Evolutionary conservation across 2,113 vertebrate genomes (phyloP).

Genomic region (Athene noctua): DNA sequence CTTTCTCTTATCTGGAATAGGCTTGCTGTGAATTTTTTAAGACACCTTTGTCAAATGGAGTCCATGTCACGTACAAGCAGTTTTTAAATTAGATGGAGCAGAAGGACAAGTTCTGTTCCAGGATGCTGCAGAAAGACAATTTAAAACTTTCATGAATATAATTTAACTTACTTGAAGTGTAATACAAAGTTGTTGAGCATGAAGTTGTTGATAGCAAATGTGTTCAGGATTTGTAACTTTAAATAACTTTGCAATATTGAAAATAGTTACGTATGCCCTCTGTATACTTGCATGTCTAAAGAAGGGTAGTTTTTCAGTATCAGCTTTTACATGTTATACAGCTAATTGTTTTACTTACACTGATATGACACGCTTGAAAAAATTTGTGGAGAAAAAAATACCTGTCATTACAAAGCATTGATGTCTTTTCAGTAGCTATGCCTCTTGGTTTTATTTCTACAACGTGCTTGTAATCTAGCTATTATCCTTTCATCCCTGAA

Average conservation of each 20-base stretch:
- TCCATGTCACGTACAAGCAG: neutral
- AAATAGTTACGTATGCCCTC: neutral
- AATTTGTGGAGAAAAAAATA: neutral
- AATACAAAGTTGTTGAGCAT: neutral
- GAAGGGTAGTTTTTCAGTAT: neutral
- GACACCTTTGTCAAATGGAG: neutral
- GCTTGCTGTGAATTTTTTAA: constrained; percentile 32
- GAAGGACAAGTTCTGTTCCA: neutral
- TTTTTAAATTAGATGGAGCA: neutral
- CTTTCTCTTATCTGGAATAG: neutral
- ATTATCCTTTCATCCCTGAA: neutral
- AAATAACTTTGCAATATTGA: neutral
- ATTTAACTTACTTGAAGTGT: neutral
- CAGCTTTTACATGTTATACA: neutral
- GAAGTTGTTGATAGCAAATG: neutral
- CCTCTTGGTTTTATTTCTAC: neutral
- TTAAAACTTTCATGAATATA: neutral
- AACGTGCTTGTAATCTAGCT: neutral
- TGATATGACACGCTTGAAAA: neutral
- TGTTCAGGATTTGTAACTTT: neutral
- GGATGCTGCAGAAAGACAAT: neutral
- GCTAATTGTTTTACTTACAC: neutral
- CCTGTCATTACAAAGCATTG: neutral
- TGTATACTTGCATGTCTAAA: neutral
- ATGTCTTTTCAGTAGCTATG: neutral